phyloP scores from a whole-genome alignment of 1,140 invertebrate genomes.

The Drosophila tropicalis region DNA sequence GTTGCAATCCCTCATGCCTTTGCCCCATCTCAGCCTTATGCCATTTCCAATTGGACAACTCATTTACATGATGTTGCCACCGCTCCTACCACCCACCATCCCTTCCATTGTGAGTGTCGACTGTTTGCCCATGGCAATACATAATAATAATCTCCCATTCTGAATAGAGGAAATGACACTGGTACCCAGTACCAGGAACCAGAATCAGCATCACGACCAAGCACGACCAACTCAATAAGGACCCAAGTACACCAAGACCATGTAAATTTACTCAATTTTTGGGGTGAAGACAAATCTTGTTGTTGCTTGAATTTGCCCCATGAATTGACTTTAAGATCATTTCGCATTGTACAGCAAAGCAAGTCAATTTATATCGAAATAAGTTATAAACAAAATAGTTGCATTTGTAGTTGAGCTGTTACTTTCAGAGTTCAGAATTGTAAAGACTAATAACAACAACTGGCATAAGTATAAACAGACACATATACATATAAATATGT shows the following conservation, averaged over 20 bases:
- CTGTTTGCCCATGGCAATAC: slow-evolving; percentile 58
- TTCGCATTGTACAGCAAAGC: neutral
- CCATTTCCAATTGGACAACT: slow-evolving; percentile 32
- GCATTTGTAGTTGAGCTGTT: too few species aligned
- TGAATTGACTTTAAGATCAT: neutral
- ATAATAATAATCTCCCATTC: slow-evolving; percentile 51
- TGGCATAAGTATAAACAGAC: too few species aligned
- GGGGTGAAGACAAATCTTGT: too few species aligned
- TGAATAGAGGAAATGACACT: neutral
- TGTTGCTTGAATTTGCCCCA: neutral
- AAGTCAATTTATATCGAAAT: too few species aligned
- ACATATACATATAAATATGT: neutral
- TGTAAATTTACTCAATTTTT: neutral
- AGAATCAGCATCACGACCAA: neutral
- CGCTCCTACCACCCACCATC: neutral
- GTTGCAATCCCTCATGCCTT: neutral
- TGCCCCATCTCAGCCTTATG: neutral
- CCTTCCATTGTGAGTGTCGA: slow-evolving; percentile 19
- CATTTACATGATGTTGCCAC: slow-evolving; percentile 44
- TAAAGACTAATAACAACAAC: too few species aligned
- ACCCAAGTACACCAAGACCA: neutral
- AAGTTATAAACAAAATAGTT: too few species aligned
- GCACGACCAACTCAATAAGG: too few species aligned
- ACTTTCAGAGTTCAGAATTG: too few species aligned
- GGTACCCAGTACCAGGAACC: neutral